Percentiles rank a stretch among this genome's conserved stretches.
These are phyloP conservation scores for Bombyx mandarina DNA, from an alignment of 1,140 invertebrate species.

Conservation along the genomic window DNA sequence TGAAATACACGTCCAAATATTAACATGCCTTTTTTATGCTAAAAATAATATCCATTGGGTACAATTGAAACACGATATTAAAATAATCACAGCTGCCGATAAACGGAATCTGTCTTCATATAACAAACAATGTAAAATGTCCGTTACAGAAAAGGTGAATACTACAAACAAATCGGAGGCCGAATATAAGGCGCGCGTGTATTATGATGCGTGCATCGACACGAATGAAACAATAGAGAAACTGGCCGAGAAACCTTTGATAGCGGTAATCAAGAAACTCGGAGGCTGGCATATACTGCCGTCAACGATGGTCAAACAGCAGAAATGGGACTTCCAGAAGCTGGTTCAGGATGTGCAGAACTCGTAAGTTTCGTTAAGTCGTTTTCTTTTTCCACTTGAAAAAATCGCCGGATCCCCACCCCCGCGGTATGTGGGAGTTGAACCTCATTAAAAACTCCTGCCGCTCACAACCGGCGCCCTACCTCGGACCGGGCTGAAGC, in stretches of 20 bases:
- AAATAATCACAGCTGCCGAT: neutral
- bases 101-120: neutral
- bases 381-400: too few species aligned
- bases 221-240: slow-evolving; percentile 90
- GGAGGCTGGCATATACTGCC: slow-evolving; percentile 84
- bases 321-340: slow-evolving; percentile 82
- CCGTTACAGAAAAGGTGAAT: slow-evolving; percentile 50
- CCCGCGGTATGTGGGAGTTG: too few species aligned
- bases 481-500: too few species aligned
- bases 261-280: slow-evolving; percentile 79
- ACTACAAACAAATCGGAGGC: slow-evolving; percentile 67
- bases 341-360: slow-evolving; percentile 88
- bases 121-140: slow-evolving; percentile 2
- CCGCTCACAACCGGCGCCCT: too few species aligned
- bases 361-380: slow-evolving; percentile 50
- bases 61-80: neutral
- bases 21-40: too few species aligned
- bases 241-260: slow-evolving; percentile 79
- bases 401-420: too few species aligned
- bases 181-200: slow-evolving; percentile 90
- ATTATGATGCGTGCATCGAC: slow-evolving; percentile 95
- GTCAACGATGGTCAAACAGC: slow-evolving; percentile 39
- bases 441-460: too few species aligned
- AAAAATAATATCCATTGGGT: neutral
- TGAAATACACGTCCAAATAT: too few species aligned